These are phyloP conservation scores for Bucorvus abyssinicus DNA, from an alignment of 2,797 vertebrate species.

Conservation along the genomic window DNA sequence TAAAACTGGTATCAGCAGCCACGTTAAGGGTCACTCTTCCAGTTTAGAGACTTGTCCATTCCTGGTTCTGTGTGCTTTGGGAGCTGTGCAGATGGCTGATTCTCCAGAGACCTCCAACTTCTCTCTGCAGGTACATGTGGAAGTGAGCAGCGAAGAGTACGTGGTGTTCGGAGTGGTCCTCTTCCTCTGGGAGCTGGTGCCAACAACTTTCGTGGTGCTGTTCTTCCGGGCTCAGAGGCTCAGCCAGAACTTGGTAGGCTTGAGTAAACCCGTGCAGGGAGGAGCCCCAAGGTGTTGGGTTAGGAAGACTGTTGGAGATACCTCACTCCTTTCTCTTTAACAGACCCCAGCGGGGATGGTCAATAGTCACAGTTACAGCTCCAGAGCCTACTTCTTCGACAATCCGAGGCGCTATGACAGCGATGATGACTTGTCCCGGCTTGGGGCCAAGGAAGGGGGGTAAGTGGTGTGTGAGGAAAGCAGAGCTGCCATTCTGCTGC, in stretches of 20 bases:
- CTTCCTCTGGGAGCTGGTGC: slow-evolving; percentile 94
- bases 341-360: slow-evolving; percentile 91
- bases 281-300: rapidly evolving
- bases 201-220: slow-evolving; percentile 87
- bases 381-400: slow-evolving; percentile 95
- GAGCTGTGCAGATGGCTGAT: not conserved
- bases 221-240: slow-evolving; percentile 93
- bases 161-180: slow-evolving; percentile 90
- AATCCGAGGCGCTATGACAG: slow-evolving; percentile 95
- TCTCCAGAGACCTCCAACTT: not conserved
- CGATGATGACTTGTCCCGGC: slow-evolving; percentile 91
- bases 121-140: slow-evolving; percentile 75
- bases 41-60: not conserved
- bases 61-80: not conserved
- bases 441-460: slow-evolving; percentile 83
- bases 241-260: slow-evolving; percentile 90
- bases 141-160: slow-evolving; percentile 86
- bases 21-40: not conserved
- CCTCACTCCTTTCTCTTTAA: not conserved
- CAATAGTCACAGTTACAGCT: slow-evolving; percentile 92
- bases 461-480: slow-evolving; percentile 35
- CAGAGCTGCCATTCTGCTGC: not conserved
- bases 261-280: not conserved
- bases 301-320: not conserved
- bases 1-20: not conserved